Evolutionary conservation across 2,888 invertebrate genomes (phyloP).

Genomic region (Cantharis lateralis): DNA sequence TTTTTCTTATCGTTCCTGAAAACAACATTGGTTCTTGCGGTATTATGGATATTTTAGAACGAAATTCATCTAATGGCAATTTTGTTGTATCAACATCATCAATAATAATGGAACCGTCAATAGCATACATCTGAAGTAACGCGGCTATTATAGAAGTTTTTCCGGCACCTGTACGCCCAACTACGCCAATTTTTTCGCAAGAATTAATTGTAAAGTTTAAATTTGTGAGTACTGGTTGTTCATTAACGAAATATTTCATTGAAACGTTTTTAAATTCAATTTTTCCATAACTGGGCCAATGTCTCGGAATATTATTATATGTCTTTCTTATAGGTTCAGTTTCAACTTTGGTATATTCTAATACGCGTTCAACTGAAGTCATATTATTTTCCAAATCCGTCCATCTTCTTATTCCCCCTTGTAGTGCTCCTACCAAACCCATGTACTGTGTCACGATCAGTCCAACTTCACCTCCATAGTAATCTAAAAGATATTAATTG

Average conservation of each 20-base stretch:
- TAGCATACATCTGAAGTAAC: slow-evolving; percentile 79
- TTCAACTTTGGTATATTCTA: slow-evolving; percentile 56
- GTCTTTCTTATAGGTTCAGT: slow-evolving; percentile 40
- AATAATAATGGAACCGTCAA: slow-evolving; percentile 79
- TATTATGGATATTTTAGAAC: slow-evolving; percentile 80
- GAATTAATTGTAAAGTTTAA: slow-evolving; percentile 70
- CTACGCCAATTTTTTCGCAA: slow-evolving; percentile 77
- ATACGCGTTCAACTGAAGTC: slow-evolving; percentile 86
- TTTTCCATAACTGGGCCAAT: slow-evolving; percentile 75
- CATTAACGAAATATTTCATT: slow-evolving; percentile 73
- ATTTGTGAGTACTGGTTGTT: slow-evolving; percentile 75
- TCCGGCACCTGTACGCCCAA: slow-evolving; percentile 86
- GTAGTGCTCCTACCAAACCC: slow-evolving; percentile 67
- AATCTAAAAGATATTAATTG: slow-evolving; percentile 4
- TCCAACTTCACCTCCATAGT: slow-evolving; percentile 68
- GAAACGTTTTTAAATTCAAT: slow-evolving; percentile 71
- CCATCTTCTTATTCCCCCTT: slow-evolving; percentile 78
- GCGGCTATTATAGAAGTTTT: slow-evolving; percentile 79
- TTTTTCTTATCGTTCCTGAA: slow-evolving; percentile 84
- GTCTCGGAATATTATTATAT: slow-evolving; percentile 63
- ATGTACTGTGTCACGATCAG: slow-evolving; percentile 82
- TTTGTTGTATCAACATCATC: slow-evolving; percentile 75
- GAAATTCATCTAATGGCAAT: slow-evolving; percentile 75
- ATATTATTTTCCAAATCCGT: slow-evolving; percentile 81
- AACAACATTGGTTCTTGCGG: slow-evolving; percentile 88